These are phyloP conservation scores for Drosophila paranaensis DNA, from an alignment of 2,888 invertebrate species.

Conservation along the genomic window DNA sequence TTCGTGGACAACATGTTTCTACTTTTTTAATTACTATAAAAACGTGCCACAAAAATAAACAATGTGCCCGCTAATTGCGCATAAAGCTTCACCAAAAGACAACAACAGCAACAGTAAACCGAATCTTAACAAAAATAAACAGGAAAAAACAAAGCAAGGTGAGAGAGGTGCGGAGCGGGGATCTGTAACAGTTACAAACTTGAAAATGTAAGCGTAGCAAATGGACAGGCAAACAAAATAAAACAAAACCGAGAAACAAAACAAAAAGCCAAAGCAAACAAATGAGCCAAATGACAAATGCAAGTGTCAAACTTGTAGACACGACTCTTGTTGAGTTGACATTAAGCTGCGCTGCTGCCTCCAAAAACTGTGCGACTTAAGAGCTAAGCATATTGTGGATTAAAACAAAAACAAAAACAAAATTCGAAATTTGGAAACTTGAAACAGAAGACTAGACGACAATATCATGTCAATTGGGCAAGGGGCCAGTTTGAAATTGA, in stretches of 20 bases:
- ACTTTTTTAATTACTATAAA: conserved; percentile 71
- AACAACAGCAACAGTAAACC: conserved; percentile 3
- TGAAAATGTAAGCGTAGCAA: conserved; percentile 62
- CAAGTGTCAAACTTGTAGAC: conserved; percentile 68
- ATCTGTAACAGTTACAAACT: conserved; percentile 63
- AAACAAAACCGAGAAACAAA: conserved; percentile 38
- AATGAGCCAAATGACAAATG: conserved; percentile 70
- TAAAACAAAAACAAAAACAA: not conserved
- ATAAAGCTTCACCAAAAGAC: conserved; percentile 53
- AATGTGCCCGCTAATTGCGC: conserved; percentile 75
- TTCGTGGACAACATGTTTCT: conserved; percentile 40
- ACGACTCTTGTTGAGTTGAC: conserved; percentile 51
- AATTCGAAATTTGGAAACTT: not conserved
- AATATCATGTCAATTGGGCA: not conserved
- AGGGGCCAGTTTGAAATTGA: not conserved
- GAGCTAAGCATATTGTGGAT: conserved; percentile 17
- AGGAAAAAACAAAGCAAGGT: conserved; percentile 34
- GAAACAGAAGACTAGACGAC: no score
- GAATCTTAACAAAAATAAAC: conserved; percentile 38
- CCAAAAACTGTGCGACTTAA: conserved; percentile 38
- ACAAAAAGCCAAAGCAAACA: conserved; percentile 40
- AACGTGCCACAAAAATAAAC: conserved; percentile 75
- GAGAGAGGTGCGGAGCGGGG: not conserved
- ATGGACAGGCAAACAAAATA: conserved; percentile 64
- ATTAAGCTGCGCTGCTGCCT: conserved; percentile 59